Conservation (phyloP, 2,888 invertebrate genomes). For the Lumbricus terrestris region DNA sequence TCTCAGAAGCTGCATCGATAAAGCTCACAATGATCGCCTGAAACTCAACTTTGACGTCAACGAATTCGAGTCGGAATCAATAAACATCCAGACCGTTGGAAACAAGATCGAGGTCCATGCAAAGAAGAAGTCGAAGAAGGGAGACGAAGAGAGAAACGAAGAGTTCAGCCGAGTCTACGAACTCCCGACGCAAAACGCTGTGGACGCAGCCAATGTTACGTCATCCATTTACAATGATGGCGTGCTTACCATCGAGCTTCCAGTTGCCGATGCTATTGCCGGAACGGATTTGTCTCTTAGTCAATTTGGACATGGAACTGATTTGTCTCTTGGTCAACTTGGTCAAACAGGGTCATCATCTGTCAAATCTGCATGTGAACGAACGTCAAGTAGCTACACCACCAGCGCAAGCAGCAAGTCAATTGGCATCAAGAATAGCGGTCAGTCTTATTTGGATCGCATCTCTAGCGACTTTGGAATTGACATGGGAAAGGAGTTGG, state of each 20-base stretch:
- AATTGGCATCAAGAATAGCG: neutral
- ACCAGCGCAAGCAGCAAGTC: neutral
- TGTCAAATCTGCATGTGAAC: neutral
- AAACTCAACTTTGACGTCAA: slow-evolving; percentile 37
- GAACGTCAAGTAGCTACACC: neutral
- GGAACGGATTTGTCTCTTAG: neutral
- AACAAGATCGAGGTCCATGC: slow-evolving; percentile 40
- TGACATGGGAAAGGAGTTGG: slow-evolving; percentile 30
- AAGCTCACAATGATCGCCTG: slow-evolving; percentile 26
- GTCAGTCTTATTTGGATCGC: neutral
- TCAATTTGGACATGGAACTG: neutral
- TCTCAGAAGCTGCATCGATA: slow-evolving; percentile 23
- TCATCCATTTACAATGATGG: slow-evolving; percentile 40
- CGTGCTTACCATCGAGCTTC: slow-evolving; percentile 39
- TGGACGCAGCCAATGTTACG: slow-evolving; percentile 34
- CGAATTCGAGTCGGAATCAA: slow-evolving; percentile 35
- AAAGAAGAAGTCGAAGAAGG: slow-evolving; percentile 29
- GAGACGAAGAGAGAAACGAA: slow-evolving; percentile 34
- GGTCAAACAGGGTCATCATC: neutral
- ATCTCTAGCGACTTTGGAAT: slow-evolving; percentile 25
- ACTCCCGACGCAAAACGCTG: slow-evolving; percentile 30
- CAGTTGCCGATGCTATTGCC: slow-evolving; percentile 20
- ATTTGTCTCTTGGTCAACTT: neutral
- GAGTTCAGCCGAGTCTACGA: slow-evolving; percentile 38
- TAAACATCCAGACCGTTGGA: slow-evolving; percentile 36